Conservation (phyloP, 1,140 invertebrate genomes). For the Scaptodrosophila lebanonensis region DNA sequence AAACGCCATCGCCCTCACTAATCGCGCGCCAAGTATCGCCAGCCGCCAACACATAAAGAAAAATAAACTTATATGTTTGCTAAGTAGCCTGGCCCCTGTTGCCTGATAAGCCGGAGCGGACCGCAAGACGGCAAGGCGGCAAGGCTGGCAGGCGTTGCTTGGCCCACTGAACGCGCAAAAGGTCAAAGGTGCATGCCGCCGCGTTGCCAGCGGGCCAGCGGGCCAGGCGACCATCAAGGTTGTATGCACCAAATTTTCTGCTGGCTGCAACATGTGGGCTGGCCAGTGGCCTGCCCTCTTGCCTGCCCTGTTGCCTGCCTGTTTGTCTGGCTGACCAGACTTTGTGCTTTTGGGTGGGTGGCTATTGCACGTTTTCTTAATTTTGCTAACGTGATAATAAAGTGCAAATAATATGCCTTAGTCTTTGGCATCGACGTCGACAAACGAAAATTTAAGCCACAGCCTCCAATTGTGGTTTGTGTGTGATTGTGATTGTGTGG, state of each 20-base stretch:
- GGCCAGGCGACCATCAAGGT: neutral
- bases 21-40: too few relatives aligned
- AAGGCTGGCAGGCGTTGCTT: constrained; percentile 25
- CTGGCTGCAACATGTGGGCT: constrained; percentile 20
- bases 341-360: constrained; percentile 36
- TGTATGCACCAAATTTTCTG: constrained; percentile 25
- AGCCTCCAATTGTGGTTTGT: too few relatives aligned
- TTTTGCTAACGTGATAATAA: constrained; percentile 77
- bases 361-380: constrained; percentile 69
- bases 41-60: too few relatives aligned
- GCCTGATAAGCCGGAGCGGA: too few relatives aligned
- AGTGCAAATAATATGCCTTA: constrained; percentile 76
- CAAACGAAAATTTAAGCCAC: too few relatives aligned
- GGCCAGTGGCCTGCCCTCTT: constrained; percentile 6
- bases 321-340: too few relatives aligned
- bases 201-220: constrained; percentile 23
- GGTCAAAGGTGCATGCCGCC: constrained; percentile 59
- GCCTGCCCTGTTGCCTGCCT: too few relatives aligned
- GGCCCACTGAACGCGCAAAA: constrained; percentile 26
- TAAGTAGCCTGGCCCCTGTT: too few relatives aligned
- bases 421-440: constrained; percentile 13
- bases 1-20: too few relatives aligned
- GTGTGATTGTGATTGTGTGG: too few relatives aligned
- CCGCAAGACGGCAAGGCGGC: too few relatives aligned
- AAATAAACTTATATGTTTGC: too few relatives aligned